phyloP scores from a whole-genome alignment of 2,113 vertebrate species.

The Paratilapia polleni region DNA sequence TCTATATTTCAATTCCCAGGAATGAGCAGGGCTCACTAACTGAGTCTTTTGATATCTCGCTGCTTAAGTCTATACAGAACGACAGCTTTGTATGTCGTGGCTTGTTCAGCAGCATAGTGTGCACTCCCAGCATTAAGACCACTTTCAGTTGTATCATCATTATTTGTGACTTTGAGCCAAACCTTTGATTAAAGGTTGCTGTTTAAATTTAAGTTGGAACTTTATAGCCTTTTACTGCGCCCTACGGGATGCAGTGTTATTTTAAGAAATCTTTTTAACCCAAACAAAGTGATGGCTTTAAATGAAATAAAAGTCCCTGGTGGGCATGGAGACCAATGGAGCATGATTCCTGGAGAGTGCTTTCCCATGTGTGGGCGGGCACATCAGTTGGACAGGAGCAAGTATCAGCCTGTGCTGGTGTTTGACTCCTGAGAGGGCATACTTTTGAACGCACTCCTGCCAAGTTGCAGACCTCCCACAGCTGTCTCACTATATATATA shows the following conservation, averaged over 20 bases:
- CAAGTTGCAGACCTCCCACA: constrained; percentile 69
- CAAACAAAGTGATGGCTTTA: constrained; percentile 68
- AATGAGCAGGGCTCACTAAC: constrained; percentile 9
- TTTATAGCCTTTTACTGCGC: constrained; percentile 54
- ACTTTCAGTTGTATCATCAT: constrained; percentile 38
- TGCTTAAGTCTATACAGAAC: constrained; percentile 32
- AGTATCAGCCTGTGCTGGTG: constrained; percentile 65
- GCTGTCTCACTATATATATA: constrained; percentile 18
- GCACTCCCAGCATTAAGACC: constrained; percentile 13
- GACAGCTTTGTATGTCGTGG: constrained; percentile 49
- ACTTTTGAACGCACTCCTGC: constrained; percentile 53
- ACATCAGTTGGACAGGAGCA: constrained; percentile 60
- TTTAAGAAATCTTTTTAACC: constrained; percentile 57
- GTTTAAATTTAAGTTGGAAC: constrained; percentile 56
- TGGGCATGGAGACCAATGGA: constrained; percentile 40
- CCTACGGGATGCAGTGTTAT: constrained; percentile 41
- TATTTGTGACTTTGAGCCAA: constrained; percentile 50
- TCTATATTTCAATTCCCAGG: constrained; percentile 15
- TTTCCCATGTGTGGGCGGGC: constrained; percentile 67
- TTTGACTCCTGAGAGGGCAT: constrained; percentile 59
- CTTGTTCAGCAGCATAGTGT: background rate
- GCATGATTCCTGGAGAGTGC: constrained; percentile 71
- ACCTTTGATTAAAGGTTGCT: constrained; percentile 57
- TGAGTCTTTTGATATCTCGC: constrained; percentile 27
- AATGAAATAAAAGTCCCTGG: constrained; percentile 67